Conservation (phyloP, 2,113 vertebrate genomes). For the Blennius ocellaris region DNA sequence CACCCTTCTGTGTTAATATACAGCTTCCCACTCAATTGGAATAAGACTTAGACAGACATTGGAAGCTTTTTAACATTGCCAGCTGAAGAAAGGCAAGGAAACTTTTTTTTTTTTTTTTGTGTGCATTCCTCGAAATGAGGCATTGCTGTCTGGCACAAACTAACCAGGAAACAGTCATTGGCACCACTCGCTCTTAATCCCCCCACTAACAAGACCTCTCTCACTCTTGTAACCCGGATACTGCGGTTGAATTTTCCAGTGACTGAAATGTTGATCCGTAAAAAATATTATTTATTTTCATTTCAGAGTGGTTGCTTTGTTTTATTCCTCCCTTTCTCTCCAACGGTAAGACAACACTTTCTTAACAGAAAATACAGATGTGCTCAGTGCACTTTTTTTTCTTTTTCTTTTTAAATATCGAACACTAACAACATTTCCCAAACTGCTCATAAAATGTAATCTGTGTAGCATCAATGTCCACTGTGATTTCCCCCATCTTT, state of each 20-base stretch:
- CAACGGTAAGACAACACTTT: slow-evolving; percentile 23
- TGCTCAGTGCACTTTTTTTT: slow-evolving; percentile 27
- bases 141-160: slow-evolving; percentile 58
- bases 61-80: slow-evolving; percentile 31
- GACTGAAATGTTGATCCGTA: slow-evolving; percentile 16
- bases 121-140: slow-evolving; percentile 44
- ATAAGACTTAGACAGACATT: slow-evolving; percentile 41
- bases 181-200: slow-evolving; percentile 58
- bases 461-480: slow-evolving; percentile 26
- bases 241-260: background rate
- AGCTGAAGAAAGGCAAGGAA: slow-evolving; percentile 42
- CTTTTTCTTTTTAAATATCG: slow-evolving; percentile 4
- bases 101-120: slow-evolving; percentile 30
- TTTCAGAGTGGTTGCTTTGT: slow-evolving; percentile 10
- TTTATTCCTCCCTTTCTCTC: slow-evolving; percentile 2
- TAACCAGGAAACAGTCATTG: slow-evolving; percentile 54
- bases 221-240: background rate
- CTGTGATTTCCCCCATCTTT: slow-evolving; percentile 24
- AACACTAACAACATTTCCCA: slow-evolving; percentile 39
- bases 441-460: slow-evolving; percentile 46
- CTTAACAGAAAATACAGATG: slow-evolving; percentile 50
- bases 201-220: slow-evolving; percentile 35
- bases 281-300: slow-evolving; percentile 25
- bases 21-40: slow-evolving; percentile 52
- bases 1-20: slow-evolving; percentile 45